A percentile compares a stretch with the other conserved stretches of the same genome.
Conservation (phyloP, 2,888 invertebrate genomes). For the Andrena minutula region DNA sequence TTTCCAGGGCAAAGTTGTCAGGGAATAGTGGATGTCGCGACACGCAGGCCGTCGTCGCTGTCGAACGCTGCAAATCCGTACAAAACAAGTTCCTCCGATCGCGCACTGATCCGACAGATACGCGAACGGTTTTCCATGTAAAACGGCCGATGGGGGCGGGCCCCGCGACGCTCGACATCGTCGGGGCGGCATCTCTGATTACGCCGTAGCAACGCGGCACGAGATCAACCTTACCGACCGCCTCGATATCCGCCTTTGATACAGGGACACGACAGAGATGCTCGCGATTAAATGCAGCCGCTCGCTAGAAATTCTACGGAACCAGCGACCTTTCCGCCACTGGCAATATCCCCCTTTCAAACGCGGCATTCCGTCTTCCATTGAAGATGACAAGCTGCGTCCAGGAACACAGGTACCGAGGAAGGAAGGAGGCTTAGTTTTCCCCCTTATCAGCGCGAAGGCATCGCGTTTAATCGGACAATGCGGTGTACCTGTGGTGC, state of each 20-base stretch:
- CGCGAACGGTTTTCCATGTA: constrained; percentile 30
- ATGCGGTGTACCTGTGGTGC: background rate
- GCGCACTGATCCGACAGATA: constrained; percentile 20
- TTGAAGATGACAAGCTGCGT: background rate
- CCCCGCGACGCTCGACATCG: constrained; percentile 17
- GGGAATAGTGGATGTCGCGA: background rate
- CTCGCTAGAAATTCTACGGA: background rate
- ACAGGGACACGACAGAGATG: background rate
- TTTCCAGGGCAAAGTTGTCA: background rate
- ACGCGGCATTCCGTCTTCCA: background rate
- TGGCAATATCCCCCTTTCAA: background rate
- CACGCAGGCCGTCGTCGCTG: background rate
- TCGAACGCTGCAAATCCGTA: background rate
- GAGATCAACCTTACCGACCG: constrained; percentile 66
- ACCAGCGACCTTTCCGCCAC: background rate
- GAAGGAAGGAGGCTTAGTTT: background rate
- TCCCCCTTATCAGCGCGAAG: background rate
- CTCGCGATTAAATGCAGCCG: background rate
- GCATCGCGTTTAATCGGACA: background rate
- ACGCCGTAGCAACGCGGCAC: constrained; percentile 41
- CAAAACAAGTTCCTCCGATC: constrained; percentile 19
- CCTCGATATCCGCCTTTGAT: constrained; percentile 42
- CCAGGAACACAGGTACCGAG: background rate
- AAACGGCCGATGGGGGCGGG: constrained; percentile 10
- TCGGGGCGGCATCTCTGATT: constrained; percentile 63